These are phyloP conservation scores for Hycleus phaleratus DNA, from an alignment of 1,140 invertebrate species.

Conservation along the genomic window DNA sequence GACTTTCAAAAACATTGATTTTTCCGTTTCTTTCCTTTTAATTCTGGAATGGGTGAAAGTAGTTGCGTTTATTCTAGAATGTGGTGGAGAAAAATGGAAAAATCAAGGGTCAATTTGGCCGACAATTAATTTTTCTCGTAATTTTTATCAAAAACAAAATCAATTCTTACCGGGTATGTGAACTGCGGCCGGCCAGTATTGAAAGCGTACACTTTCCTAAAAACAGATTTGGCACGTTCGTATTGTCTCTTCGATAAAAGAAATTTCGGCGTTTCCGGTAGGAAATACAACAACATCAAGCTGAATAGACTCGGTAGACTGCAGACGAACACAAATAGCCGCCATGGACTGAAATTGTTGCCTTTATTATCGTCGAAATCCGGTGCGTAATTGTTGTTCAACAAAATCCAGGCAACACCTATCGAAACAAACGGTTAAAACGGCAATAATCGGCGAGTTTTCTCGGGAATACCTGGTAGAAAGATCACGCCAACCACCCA, in stretches of 20 bases:
- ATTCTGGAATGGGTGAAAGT: too few species aligned
- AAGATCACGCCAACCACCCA: constrained; percentile 52
- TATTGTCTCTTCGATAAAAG: constrained; percentile 63
- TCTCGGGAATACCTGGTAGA: constrained; percentile 42
- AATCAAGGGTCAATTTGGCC: too few species aligned
- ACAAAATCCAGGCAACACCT: constrained; percentile 47
- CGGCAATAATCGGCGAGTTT: too few species aligned
- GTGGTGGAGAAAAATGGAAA: too few species aligned
- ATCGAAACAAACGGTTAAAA: not conserved
- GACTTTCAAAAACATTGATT: too few species aligned
- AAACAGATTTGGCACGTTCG: constrained; percentile 55
- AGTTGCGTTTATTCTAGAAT: too few species aligned
- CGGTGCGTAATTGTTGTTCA: constrained; percentile 17
- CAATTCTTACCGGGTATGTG: constrained; percentile 53
- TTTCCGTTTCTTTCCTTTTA: too few species aligned
- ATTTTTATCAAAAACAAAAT: not conserved
- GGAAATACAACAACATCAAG: constrained; percentile 52
- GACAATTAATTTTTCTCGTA: too few species aligned
- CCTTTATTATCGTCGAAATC: constrained; percentile 13
- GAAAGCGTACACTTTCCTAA: constrained; percentile 49
- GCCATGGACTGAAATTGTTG: constrained; percentile 56
- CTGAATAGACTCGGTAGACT: constrained; percentile 60
- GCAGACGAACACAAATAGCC: constrained; percentile 61
- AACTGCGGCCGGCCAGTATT: constrained; percentile 55
- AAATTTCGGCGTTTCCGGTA: constrained; percentile 79